Evolutionary conservation across 2,888 invertebrate species (phyloP).

Genomic region (Lacanobia oleracea): DNA sequence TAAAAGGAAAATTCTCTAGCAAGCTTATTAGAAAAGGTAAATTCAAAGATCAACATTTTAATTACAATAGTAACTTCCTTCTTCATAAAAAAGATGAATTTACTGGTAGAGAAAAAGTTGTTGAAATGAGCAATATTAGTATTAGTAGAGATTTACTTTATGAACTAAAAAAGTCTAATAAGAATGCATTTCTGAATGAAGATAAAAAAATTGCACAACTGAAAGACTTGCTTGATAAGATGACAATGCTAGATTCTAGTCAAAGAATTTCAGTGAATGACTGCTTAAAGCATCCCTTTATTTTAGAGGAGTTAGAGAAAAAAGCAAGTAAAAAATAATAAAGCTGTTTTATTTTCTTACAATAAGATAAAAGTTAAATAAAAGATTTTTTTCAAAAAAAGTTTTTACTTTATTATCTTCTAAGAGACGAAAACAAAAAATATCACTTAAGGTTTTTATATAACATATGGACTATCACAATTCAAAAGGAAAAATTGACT

Average conservation of each 20-base stretch:
- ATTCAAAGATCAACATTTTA: slow-evolving; percentile 99
- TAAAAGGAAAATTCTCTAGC: slow-evolving; percentile 99
- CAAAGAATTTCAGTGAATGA: slow-evolving; percentile 97
- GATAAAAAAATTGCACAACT: slow-evolving; percentile 97
- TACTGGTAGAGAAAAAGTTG: slow-evolving; percentile 98
- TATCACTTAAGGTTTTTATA: slow-evolving; percentile 82
- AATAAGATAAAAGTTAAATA: slow-evolving; percentile 66
- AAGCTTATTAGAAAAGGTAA: slow-evolving; percentile 97
- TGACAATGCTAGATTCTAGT: slow-evolving; percentile 96
- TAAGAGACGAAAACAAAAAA: slow-evolving; percentile 86
- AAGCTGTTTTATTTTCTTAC: slow-evolving; percentile 50
- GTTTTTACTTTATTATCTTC: slow-evolving; percentile 80
- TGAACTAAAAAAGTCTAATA: slow-evolving; percentile 96
- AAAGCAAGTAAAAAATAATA: slow-evolving; percentile 62
- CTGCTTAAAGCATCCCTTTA: slow-evolving; percentile 97
- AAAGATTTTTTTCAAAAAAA: slow-evolving; percentile 80
- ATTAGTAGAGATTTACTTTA: slow-evolving; percentile 95
- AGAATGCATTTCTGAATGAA: slow-evolving; percentile 95
- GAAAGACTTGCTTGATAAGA: slow-evolving; percentile 97
- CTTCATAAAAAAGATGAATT: slow-evolving; percentile 99
- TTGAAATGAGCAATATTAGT: slow-evolving; percentile 96
- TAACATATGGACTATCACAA: slow-evolving; percentile 85
- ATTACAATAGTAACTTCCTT: slow-evolving; percentile 98
- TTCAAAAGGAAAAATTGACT: slow-evolving; percentile 82
- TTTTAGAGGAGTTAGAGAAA: slow-evolving; percentile 86